Base-by-base conservation (phyloP, 2,888 invertebrate genomes). In the Eugnorisma glareosa region DNA sequence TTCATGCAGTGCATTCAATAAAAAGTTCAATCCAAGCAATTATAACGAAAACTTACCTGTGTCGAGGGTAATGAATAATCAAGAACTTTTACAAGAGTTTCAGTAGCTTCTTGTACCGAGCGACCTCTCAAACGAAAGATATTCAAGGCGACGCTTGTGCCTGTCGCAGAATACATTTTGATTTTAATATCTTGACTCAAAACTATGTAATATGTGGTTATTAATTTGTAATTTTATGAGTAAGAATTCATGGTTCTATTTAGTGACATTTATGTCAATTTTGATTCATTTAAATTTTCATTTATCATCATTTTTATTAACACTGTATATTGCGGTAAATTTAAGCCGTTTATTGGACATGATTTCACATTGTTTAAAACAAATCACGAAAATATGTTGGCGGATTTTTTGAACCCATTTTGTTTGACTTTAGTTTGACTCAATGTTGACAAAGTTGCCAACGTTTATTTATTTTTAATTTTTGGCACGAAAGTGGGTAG, bases 141-240 rank as follows among this genome's bases (percentile, higher is more conserved):
- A 13, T 69, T 82, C 28, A 69, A 70, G 15, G 67, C 68, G 7
- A 48, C 51, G 13, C 31, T 13, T 11, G 61, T 10, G 40, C 63
- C 45, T 24, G 43, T 15, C 63, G 40, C 28, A 21, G 28, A 21
- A 21, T 70, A 54, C 85, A 83, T 85, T 73, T 85, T 73, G 7
- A 40, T 59, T 59, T 11, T 67, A 54, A 37, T 48, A 35, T 24
- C 10, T 28, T 18, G 43, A 24, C 1, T 48, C 59, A 59, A 77
- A 63, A 28, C 48, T 43, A 21, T 35, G 66, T 31, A 63, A 11
- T 59, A 8, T 35, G n/a, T 2, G 40, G 51, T 43, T 18, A 28
- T 48, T 18, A 10, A 45, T 40, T 63, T 43, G 3, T 28, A 71
- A 43, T 21, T 72, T 77, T 59, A 51, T n/a, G 24, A 54, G 28